Base-by-base conservation (phyloP, 2,113 vertebrate species). In the Xiphophorus couchianus region DNA sequence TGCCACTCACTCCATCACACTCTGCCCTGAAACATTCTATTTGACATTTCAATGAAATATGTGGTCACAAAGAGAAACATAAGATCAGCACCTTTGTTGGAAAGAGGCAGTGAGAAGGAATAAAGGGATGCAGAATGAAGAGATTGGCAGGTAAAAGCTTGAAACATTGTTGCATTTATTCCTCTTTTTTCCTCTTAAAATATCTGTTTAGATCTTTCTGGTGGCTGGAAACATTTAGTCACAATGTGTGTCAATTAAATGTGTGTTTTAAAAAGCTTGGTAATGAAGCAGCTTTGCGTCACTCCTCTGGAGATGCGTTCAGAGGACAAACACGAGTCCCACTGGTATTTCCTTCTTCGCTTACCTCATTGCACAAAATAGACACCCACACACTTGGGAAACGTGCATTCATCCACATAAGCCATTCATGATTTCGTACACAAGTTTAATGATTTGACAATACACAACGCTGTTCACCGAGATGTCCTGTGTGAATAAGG, bases 251-350 rank as follows among this genome's bases (percentile, higher is more conserved):
- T 58, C 42, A 51, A 62, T 78, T 66, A 71, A 64, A 58, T 67
- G 15, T 67, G 76, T 80, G 65, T 87, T 74, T 37, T 69, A 42
- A 76, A 79, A 77, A 72, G 73, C 69, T 82, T 69, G 78, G 65
- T 82, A 88, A 89, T 89, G 67, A 89, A 83, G 77, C 81, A 87
- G 80, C 86, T 78, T 92, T 90, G 91, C 83, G 73, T 93, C 91
- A 92, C 85, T 78, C 85, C 92, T 90, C 88, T 1, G 78, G 91
- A 93, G 92, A 92, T 83, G 74, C 83, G 81, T 73, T 86, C 86
- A 85, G 73, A 81, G 74, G 78, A 91, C 92, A 93, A 94, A 94
- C 92, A 90, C 71, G 69, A 74, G 88, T 93, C 89, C 91, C 91
- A 3, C 65, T 87, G 91, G 91, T 91, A 88, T 88, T 80, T 62